A percentile compares a stretch with the other conserved stretches of the same genome.
Evolutionary conservation across 2,113 vertebrate species (phyloP).

Genomic region (Edolisoma coerulescens): DNA sequence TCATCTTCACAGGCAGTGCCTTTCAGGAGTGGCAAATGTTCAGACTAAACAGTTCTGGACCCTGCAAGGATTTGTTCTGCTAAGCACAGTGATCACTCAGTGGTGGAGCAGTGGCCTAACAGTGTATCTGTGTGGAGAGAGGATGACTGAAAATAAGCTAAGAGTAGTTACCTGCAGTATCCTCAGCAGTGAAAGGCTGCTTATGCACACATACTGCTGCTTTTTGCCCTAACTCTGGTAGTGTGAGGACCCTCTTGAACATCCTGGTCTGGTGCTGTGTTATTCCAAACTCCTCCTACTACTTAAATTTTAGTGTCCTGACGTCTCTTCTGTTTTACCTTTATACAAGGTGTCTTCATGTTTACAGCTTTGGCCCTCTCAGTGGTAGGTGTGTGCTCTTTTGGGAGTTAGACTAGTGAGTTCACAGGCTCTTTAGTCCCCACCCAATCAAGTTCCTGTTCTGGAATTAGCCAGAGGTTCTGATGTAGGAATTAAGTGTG

Average conservation of each 20-base stretch:
- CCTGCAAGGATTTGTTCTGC: background rate
- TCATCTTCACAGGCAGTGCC: background rate
- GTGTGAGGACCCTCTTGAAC: background rate
- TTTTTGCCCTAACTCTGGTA: background rate
- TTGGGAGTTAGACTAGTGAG: background rate
- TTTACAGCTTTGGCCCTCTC: background rate
- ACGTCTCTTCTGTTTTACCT: background rate
- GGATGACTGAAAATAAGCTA: background rate
- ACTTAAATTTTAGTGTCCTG: background rate
- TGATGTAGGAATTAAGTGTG: background rate
- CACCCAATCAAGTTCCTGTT: background rate
- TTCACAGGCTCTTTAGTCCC: background rate
- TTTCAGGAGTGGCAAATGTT: background rate
- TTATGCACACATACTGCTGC: background rate
- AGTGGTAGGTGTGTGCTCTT: background rate
- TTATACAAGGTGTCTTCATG: background rate
- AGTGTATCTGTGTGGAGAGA: background rate
- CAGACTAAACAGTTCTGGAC: background rate
- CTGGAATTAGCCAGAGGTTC: background rate
- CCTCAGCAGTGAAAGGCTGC: background rate
- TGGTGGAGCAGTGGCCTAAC: background rate
- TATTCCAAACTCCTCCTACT: background rate
- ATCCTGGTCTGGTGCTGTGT: background rate
- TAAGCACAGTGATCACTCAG: background rate
- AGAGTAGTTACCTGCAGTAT: background rate